phyloP scores from a whole-genome alignment of 2,888 invertebrate species.

The Holacanthella duospinosa region DNA sequence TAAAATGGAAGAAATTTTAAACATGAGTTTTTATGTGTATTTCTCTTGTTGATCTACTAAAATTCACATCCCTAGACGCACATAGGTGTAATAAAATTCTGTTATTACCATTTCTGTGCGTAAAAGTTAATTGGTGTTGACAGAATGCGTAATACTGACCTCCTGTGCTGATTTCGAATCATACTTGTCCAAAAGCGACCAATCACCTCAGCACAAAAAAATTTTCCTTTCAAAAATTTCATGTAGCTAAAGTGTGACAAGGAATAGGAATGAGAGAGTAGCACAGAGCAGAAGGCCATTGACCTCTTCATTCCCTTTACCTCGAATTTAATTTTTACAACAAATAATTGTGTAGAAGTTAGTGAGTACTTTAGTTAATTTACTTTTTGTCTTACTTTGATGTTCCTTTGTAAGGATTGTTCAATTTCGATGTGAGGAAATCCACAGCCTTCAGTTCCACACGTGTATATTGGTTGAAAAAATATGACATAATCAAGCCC shows the following conservation, averaged over 20 bases:
- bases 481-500: not conserved
- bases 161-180: not conserved
- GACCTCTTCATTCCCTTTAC: not conserved
- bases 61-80: too few species aligned
- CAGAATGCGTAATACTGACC: slow-evolving; percentile 1
- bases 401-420: not conserved
- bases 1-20: too few species aligned
- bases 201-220: too few species aligned
- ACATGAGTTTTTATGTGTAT: too few species aligned
- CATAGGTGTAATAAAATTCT: too few species aligned
- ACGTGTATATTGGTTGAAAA: not conserved
- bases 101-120: too few species aligned
- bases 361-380: not conserved
- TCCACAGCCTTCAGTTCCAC: slow-evolving; percentile 1
- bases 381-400: not conserved
- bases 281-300: not conserved
- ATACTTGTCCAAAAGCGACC: too few species aligned
- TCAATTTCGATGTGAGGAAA: slow-evolving; percentile 3
- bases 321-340: slow-evolving; percentile 2
- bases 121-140: not conserved
- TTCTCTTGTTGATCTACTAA: too few species aligned
- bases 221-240: too few species aligned
- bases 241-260: not conserved
- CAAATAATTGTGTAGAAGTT: not conserved
- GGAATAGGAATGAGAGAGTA: not conserved